These are phyloP conservation scores for Papilio dardanus DNA, from an alignment of 1,140 invertebrate species.

Conservation along the genomic window DNA sequence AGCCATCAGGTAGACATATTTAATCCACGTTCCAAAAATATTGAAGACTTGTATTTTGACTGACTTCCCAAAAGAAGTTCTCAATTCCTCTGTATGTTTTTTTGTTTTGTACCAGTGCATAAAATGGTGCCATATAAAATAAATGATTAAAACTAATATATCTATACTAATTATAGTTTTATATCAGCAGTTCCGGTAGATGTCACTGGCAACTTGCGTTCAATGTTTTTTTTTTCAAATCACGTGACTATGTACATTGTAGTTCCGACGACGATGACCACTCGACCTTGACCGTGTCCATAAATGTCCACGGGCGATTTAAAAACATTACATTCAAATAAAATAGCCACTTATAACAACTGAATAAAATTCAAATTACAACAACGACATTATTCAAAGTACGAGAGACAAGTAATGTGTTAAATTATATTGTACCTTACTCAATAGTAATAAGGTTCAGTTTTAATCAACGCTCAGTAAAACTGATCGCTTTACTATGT, in stretches of 20 bases:
- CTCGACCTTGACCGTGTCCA: slow-evolving; percentile 51
- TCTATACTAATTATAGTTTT: background rate
- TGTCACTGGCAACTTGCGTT: background rate
- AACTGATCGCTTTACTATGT: slow-evolving; percentile 37
- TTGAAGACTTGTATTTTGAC: background rate
- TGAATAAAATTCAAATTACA: slow-evolving; percentile 27
- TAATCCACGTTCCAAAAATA: background rate
- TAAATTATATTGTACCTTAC: slow-evolving; percentile 31
- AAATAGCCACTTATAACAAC: background rate
- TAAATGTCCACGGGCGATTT: slow-evolving; percentile 41
- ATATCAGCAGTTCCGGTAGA: too few species aligned
- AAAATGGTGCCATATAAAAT: background rate
- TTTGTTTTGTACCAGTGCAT: too few species aligned
- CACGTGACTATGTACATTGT: slow-evolving; percentile 12
- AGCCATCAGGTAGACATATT: background rate
- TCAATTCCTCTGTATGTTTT: too few species aligned
- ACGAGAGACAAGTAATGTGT: background rate
- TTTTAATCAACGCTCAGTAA: slow-evolving; percentile 16
- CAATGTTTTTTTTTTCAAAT: background rate
- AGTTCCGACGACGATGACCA: slow-evolving; percentile 33
- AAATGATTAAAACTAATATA: background rate
- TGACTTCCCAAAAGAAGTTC: too few species aligned
- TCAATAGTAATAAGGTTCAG: slow-evolving; percentile 34
- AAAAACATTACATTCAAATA: slow-evolving; percentile 35
- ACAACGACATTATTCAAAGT: background rate